Evolutionary conservation across 2,888 invertebrate species (phyloP), one percentile per base, ranked within the genome.

Genomic region (Limnephilus rhombicus): DNA sequence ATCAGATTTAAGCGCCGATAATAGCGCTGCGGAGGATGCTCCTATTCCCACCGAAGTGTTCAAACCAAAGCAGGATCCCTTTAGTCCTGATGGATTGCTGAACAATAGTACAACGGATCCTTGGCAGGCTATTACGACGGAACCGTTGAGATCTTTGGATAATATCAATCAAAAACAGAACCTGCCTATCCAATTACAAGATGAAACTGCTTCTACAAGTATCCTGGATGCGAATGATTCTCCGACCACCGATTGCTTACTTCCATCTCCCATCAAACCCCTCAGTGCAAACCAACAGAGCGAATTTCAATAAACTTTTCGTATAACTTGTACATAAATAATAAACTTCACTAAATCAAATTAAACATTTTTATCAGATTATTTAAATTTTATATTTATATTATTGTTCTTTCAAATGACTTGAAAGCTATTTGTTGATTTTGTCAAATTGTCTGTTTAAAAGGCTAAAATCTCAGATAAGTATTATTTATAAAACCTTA

Each of bases 1-100:
- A 92, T 98, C 98, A 4, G 98, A 98, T 95, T 95, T 97, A 82
- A 98, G 98, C 94, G 97, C 96, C 0, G 98, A 98, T 13, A 98
- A 97, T 94, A 98, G 97, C 94, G 95, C 97, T 41, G 97, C 97
- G 0, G 98, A 98, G 68, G 96, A 96, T 93, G 93, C 95, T 82
- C 95, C 95, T 4, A 95, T 95, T 9, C 95, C 95, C 91, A 49
- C 81, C 11, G 85, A 91, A 31, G 45, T 37, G 34, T 94, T 90
- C 24, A 95, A 95, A 92, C 94, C 94, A n/a, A 88, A 53, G 0
- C 94, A 95, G 41, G 97, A 97, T 94, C 97, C 97, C 0, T 97
- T 97, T 94, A 97, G 96, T 94, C 97, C 97, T 2, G 96, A 96
- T 3, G 96, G 95, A 0, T 94, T 95, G 41, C 94, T 93, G 94